Conservation (phyloP, 2,888 invertebrate species). For the Hecatera dysodea region DNA sequence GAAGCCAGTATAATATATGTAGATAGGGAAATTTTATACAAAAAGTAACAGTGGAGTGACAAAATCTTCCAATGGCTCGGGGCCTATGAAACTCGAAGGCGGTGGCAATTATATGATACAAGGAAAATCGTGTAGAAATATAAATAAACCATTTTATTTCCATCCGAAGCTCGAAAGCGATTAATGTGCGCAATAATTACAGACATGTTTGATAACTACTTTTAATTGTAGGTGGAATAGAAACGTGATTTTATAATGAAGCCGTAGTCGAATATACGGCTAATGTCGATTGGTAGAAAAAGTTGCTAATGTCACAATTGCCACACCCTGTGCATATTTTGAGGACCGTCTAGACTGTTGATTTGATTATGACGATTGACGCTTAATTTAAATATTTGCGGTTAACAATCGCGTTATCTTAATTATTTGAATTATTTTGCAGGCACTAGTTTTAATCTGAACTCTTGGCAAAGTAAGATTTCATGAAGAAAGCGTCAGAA, state of each 20-base stretch:
- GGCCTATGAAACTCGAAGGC: conserved; percentile 60
- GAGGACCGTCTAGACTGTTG: conserved; percentile 44
- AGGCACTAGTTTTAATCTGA: too few relatives aligned
- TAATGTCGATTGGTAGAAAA: conserved; percentile 46
- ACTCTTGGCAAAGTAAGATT: neutral
- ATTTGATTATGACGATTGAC: conserved; percentile 52
- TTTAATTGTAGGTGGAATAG: conserved; percentile 71
- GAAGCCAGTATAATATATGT: too few relatives aligned
- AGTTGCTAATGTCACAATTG: conserved; percentile 20
- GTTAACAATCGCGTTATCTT: conserved; percentile 27
- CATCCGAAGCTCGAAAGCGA: conserved; percentile 67
- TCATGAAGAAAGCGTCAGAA: neutral
- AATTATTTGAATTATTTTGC: conserved; percentile 14
- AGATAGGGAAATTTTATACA: too few relatives aligned
- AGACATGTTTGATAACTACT: conserved; percentile 73
- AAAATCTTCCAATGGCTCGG: conserved; percentile 43
- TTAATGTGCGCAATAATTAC: conserved; percentile 75
- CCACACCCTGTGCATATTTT: conserved; percentile 51
- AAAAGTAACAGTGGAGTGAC: neutral
- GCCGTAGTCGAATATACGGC: conserved; percentile 23
- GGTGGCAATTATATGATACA: conserved; percentile 69
- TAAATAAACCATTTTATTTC: conserved; percentile 65
- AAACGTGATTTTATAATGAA: conserved; percentile 67
- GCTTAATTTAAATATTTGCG: conserved; percentile 42
- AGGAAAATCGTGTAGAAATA: conserved; percentile 64